Evolutionary conservation across 2,888 invertebrate genomes (phyloP).

Genomic region (Aspidiotus destructor): DNA sequence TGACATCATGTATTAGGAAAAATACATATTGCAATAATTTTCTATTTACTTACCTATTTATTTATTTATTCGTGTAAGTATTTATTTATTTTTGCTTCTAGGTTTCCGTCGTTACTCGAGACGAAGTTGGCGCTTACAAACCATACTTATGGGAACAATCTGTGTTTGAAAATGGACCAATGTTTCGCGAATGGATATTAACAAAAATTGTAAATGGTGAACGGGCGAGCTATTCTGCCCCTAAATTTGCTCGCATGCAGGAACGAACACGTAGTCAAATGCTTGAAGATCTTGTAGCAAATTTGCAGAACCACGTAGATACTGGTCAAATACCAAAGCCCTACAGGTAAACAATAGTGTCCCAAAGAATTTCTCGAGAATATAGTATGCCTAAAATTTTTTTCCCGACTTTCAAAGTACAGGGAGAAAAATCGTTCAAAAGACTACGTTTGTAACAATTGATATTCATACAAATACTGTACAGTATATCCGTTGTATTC

Average conservation of each 20-base stretch:
- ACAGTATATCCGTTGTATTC: no score
- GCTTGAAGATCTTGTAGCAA: conserved; percentile 88
- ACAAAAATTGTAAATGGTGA: conserved; percentile 92
- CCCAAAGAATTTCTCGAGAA: no score
- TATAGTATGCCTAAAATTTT: no score
- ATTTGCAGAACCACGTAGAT: conserved; percentile 85
- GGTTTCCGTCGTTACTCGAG: conserved; percentile 83
- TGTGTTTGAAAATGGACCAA: conserved; percentile 84
- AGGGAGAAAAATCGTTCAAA: no score
- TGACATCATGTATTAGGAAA: no score
- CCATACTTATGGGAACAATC: conserved; percentile 93
- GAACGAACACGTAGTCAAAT: conserved; percentile 79
- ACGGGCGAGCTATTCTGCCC: conserved; percentile 85
- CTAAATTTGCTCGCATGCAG: conserved; percentile 90
- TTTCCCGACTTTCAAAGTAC: no score
- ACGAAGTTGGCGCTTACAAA: conserved; percentile 91
- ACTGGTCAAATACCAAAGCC: conserved; percentile 93
- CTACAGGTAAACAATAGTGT: conserved; percentile 51
- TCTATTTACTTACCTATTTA: no score
- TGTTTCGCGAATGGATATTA: conserved; percentile 89
- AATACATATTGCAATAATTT: no score
- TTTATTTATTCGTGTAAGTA: no score
- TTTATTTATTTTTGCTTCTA: conserved; percentile 35
- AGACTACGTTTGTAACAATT: no score
- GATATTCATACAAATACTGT: no score